These are phyloP conservation scores for Pyrochroa serraticornis DNA, from an alignment of 2,888 invertebrate species.

Conservation along the genomic window DNA sequence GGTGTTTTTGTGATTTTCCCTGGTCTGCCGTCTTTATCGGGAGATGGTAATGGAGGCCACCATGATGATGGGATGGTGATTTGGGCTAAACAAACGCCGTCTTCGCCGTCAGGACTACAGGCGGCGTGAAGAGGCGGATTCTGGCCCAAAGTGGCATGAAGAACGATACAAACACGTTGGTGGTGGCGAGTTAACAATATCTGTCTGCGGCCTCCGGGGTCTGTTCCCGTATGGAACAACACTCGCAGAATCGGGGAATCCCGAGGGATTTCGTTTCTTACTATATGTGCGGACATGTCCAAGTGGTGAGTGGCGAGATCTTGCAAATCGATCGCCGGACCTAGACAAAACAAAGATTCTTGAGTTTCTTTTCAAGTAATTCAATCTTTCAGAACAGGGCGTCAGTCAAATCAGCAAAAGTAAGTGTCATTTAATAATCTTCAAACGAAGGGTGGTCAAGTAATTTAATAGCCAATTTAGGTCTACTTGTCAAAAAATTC, in stretches of 20 bases:
- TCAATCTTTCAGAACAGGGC: too few species aligned
- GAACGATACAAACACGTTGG: slow-evolving; percentile 75
- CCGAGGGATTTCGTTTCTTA: slow-evolving; percentile 83
- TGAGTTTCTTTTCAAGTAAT: not conserved
- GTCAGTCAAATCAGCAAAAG: too few species aligned
- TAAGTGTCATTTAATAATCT: too few species aligned
- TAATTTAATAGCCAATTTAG: too few species aligned
- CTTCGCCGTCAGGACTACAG: slow-evolving; percentile 92
- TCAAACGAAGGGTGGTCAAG: too few species aligned
- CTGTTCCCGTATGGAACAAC: slow-evolving; percentile 89
- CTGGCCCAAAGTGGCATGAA: slow-evolving; percentile 72
- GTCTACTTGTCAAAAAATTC: too few species aligned
- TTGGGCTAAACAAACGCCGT: slow-evolving; percentile 87
- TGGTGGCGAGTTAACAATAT: slow-evolving; percentile 65
- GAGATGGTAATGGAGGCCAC: slow-evolving; percentile 81
- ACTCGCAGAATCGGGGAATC: slow-evolving; percentile 92
- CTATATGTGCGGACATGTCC: slow-evolving; percentile 93
- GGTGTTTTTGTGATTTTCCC: slow-evolving; percentile 60
- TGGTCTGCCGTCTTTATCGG: slow-evolving; percentile 64
- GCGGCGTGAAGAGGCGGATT: slow-evolving; percentile 77
- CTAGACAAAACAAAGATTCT: slow-evolving; percentile 27
- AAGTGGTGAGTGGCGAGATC: slow-evolving; percentile 75
- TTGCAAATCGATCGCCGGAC: slow-evolving; percentile 61
- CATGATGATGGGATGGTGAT: slow-evolving; percentile 87
- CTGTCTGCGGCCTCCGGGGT: slow-evolving; percentile 79